Conservation (phyloP, 2,888 invertebrate genomes). For the Drosophila paranaensis region DNA sequence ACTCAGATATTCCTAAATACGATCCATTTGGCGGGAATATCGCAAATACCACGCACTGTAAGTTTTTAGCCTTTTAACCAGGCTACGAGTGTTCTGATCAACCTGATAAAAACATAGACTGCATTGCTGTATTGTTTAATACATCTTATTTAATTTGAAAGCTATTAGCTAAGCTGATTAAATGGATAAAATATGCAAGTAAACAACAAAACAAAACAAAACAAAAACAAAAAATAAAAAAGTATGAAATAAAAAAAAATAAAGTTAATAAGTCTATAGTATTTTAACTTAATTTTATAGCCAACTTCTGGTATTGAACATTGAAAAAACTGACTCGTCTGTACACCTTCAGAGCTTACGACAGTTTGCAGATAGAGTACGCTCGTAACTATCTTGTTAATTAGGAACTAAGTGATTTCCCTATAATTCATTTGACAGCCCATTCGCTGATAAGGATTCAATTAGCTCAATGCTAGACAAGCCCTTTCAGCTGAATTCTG, state of each 20-base stretch:
- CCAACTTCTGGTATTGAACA: not conserved
- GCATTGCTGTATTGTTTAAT: no score
- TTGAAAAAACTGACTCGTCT: not conserved
- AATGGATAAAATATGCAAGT: no score
- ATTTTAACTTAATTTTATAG: not conserved
- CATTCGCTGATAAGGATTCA: constrained; percentile 31
- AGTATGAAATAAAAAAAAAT: no score
- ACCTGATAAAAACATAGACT: no score
- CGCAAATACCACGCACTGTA: no score
- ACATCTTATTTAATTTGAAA: no score
- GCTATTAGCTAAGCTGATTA: no score
- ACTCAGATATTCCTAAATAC: not conserved
- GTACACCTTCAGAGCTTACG: not conserved
- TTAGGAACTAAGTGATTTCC: not conserved
- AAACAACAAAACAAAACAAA: no score
- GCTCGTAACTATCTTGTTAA: not conserved
- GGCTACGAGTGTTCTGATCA: not conserved
- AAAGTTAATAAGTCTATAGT: no score
- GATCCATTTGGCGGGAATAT: no score
- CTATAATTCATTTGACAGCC: constrained; percentile 17
- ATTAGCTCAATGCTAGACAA: constrained; percentile 29
- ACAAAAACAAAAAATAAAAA: no score
- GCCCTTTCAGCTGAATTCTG: constrained; percentile 9
- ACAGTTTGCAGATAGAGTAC: not conserved
- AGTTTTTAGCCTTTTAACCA: not conserved